phyloP scores from a whole-genome alignment of 2,113 vertebrate genomes.

The Cebidichthys violaceus region DNA sequence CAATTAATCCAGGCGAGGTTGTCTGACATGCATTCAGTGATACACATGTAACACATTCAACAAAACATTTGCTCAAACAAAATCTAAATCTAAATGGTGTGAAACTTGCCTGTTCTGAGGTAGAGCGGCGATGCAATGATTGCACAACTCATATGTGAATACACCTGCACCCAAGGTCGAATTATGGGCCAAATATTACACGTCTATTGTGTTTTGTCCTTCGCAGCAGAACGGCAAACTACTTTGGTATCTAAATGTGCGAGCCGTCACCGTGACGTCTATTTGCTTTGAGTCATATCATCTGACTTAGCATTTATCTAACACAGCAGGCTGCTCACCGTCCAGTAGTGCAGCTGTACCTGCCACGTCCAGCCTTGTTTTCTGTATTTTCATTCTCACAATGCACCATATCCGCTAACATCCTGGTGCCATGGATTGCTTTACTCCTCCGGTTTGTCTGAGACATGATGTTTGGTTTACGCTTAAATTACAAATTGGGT shows the following conservation, averaged over 20 bases:
- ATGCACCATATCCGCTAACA: neutral
- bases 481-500: neutral
- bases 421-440: neutral
- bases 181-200: neutral
- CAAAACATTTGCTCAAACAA: neutral
- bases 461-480: slow-evolving; percentile 12
- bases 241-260: neutral
- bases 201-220: neutral
- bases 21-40: neutral
- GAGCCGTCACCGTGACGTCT: neutral
- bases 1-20: neutral
- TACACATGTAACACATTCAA: neutral
- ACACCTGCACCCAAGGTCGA: neutral
- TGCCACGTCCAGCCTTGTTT: neutral
- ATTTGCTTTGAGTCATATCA: slow-evolving; percentile 19
- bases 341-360: neutral
- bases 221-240: neutral
- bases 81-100: neutral
- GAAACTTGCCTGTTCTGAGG: neutral
- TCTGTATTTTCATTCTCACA: neutral
- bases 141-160: neutral
- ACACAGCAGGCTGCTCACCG: slow-evolving; percentile 11
- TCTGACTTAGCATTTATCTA: slow-evolving; percentile 24
- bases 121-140: neutral
- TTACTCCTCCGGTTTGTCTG: neutral